Conservation (phyloP, 2,888 invertebrate species). For the Strigamia crassipes region DNA sequence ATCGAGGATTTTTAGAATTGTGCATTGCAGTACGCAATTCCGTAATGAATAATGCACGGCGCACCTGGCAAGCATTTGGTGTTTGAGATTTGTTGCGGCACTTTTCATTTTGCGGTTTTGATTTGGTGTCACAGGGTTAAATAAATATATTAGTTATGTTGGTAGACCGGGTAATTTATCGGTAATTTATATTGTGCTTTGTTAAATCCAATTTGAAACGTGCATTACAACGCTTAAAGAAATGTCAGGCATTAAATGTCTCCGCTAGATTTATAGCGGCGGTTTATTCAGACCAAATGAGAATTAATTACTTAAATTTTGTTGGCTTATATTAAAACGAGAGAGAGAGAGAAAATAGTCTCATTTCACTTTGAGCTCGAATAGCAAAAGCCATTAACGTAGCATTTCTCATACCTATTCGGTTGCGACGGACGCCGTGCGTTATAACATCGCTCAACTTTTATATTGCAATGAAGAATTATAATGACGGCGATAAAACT, state of each 20-base stretch:
- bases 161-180: not conserved
- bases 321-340: conserved; percentile 8
- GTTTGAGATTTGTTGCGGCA: not conserved
- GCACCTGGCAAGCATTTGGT: not conserved
- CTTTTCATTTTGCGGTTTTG: not conserved
- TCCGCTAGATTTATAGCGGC: not conserved
- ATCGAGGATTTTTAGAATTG: not conserved
- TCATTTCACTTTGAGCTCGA: not conserved
- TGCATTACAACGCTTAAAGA: not conserved
- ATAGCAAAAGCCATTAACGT: not conserved
- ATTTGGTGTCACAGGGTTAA: not conserved
- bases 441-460: not conserved
- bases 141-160: not conserved
- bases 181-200: conserved; percentile 22
- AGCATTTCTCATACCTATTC: conserved; percentile 4
- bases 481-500: not conserved
- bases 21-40: no score
- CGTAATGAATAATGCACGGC: not conserved
- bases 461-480: not conserved
- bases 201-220: conserved; percentile 13
- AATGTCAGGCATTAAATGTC: conserved; percentile 20
- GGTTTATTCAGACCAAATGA: not conserved
- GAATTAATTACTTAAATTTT: conserved; percentile 18
- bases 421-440: not conserved
- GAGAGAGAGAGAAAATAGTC: not conserved